Conservation (phyloP, 1,140 invertebrate genomes). For the Megalonaias nervosa region DNA sequence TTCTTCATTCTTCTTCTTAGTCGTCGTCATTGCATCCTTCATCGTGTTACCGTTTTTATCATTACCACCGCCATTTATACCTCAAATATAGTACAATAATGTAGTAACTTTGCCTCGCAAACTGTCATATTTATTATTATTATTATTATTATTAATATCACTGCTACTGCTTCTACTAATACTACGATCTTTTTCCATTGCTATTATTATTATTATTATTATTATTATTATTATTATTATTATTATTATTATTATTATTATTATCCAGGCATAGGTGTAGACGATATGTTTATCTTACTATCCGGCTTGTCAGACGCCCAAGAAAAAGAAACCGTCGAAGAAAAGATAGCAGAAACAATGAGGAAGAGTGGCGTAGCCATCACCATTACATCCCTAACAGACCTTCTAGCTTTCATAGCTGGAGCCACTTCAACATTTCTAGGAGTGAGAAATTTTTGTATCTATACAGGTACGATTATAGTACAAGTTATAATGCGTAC, state of each 20-base stretch:
- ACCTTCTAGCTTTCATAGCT: slow-evolving; percentile 95
- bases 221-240: neutral
- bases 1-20: no score
- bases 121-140: no score
- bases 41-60: no score
- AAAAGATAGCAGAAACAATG: slow-evolving; percentile 88
- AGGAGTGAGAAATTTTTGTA: slow-evolving; percentile 96
- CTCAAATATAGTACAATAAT: no score
- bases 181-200: no score
- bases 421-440: slow-evolving; percentile 95
- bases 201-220: no score
- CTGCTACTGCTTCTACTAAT: no score
- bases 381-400: slow-evolving; percentile 96
- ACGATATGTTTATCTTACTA: slow-evolving; percentile 95
- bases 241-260: neutral
- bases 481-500: neutral
- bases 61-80: no score
- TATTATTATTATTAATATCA: no score
- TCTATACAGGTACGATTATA: slow-evolving; percentile 84
- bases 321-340: slow-evolving; percentile 77
- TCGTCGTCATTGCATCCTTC: no score
- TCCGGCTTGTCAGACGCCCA: slow-evolving; percentile 75
- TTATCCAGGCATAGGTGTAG: slow-evolving; percentile 89
- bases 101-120: no score
- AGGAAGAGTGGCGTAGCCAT: slow-evolving; percentile 97